A percentile compares a stretch with the other conserved stretches of the same genome.
These are phyloP conservation scores for Chydorus sphaericus DNA, from an alignment of 2,888 invertebrate species.

Conservation along the genomic window DNA sequence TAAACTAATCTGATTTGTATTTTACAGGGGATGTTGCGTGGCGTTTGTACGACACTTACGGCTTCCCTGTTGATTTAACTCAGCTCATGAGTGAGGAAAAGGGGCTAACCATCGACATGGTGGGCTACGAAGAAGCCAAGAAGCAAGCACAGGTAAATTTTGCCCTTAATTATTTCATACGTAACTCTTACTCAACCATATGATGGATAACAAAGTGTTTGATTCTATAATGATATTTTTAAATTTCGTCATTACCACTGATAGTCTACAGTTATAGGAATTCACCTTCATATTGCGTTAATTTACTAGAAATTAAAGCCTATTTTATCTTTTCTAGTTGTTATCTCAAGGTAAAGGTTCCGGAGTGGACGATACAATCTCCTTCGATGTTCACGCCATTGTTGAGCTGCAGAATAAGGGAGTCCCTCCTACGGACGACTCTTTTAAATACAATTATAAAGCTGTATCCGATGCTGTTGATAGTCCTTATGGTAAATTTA, in stretches of 20 bases:
- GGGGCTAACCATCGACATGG: constrained; percentile 72
- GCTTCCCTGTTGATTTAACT: constrained; percentile 95
- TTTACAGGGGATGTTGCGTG: constrained; percentile 74
- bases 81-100: constrained; percentile 96
- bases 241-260: constrained; percentile 15
- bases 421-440: constrained; percentile 73
- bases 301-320: background rate
- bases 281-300: too few relatives aligned
- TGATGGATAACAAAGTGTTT: constrained; percentile 10
- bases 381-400: constrained; percentile 88
- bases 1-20: constrained; percentile 6
- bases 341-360: constrained; percentile 72
- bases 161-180: too few relatives aligned
- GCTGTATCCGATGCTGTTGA: constrained; percentile 45
- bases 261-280: too few relatives aligned
- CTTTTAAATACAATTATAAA: constrained; percentile 76
- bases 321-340: constrained; percentile 32
- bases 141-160: constrained; percentile 56
- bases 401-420: constrained; percentile 66
- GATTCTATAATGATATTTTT: constrained; percentile 5
- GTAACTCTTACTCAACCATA: too few relatives aligned
- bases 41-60: constrained; percentile 97
- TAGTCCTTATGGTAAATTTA: constrained; percentile 46
- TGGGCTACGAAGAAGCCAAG: constrained; percentile 78
- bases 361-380: constrained; percentile 65